Conservation (phyloP, 2,888 invertebrate genomes). For the Prostheceraeus crozeri region DNA sequence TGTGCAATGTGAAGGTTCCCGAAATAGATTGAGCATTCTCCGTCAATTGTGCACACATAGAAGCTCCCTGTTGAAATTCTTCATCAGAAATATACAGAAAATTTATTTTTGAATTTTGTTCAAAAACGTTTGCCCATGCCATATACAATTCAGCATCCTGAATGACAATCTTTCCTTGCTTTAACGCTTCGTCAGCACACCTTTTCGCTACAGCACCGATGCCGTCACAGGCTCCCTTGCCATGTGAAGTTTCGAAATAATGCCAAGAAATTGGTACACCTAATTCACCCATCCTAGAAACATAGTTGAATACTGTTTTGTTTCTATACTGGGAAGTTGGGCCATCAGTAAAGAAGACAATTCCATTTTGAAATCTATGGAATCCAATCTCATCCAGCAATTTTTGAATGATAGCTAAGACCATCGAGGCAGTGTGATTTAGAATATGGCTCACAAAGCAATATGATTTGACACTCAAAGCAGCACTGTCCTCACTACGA, state of each 20-base stretch:
- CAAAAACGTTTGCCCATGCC: conserved; percentile 7
- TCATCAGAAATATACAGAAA: background rate
- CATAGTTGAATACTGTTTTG: conserved; percentile 26
- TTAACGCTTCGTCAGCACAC: conserved; percentile 13
- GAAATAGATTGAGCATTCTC: no score
- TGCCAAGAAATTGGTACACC: background rate
- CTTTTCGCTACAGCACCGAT: conserved; percentile 12
- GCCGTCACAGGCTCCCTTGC: conserved; percentile 3
- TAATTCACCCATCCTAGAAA: no score
- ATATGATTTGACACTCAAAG: conserved; percentile 8
- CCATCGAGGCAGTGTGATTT: conserved; percentile 30
- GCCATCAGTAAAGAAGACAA: conserved; percentile 30
- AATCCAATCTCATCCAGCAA: conserved; percentile 16
- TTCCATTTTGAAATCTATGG: no score
- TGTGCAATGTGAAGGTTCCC: no score
- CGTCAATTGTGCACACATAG: no score
- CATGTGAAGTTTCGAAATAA: conserved; percentile 29
- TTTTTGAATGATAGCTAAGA: conserved; percentile 21
- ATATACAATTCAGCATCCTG: conserved; percentile 4
- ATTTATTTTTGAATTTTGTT: conserved; percentile 4
- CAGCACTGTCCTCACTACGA: background rate
- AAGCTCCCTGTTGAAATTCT: conserved; percentile 3
- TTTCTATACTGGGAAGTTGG: conserved; percentile 32
- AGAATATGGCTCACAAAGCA: conserved; percentile 18
- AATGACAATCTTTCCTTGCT: conserved; percentile 25